These are phyloP conservation scores for Tapirus terrestris DNA, from an alignment of 2,113 vertebrate species.

Conservation along the genomic window DNA sequence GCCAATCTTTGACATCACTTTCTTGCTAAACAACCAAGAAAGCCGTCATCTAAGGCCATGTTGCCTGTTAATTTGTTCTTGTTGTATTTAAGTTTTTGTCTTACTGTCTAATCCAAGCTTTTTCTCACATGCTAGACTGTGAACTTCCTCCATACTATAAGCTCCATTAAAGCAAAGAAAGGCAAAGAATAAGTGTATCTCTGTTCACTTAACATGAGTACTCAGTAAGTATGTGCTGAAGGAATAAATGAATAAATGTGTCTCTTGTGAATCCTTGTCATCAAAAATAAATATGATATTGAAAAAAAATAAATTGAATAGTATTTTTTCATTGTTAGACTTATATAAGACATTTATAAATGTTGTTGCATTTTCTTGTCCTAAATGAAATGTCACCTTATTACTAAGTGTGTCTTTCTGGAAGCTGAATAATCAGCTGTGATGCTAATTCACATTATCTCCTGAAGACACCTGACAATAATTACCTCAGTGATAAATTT, in stretches of 20 bases:
- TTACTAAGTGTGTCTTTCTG: background rate
- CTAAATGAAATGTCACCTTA: background rate
- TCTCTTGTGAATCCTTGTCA: background rate
- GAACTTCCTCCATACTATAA: background rate
- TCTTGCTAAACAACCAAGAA: background rate
- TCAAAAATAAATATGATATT: background rate
- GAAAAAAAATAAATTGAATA: background rate
- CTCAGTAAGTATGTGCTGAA: background rate
- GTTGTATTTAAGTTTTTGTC: background rate
- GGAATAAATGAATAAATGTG: background rate
- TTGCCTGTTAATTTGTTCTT: background rate
- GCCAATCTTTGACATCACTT: background rate
- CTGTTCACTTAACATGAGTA: background rate
- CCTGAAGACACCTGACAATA: constrained; percentile 48
- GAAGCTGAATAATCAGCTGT: background rate
- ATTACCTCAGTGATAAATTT: constrained; percentile 52
- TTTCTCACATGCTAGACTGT: background rate
- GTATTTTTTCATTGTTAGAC: background rate
- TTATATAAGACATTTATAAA: background rate
- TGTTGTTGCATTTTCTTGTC: background rate
- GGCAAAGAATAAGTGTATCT: background rate
- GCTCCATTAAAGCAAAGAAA: background rate
- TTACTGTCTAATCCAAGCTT: background rate
- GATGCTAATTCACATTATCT: constrained; percentile 14
- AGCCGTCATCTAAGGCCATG: background rate